These are phyloP conservation scores for Gymnopithys bicolor DNA, from an alignment of 2,797 vertebrate species.

Conservation along the genomic window DNA sequence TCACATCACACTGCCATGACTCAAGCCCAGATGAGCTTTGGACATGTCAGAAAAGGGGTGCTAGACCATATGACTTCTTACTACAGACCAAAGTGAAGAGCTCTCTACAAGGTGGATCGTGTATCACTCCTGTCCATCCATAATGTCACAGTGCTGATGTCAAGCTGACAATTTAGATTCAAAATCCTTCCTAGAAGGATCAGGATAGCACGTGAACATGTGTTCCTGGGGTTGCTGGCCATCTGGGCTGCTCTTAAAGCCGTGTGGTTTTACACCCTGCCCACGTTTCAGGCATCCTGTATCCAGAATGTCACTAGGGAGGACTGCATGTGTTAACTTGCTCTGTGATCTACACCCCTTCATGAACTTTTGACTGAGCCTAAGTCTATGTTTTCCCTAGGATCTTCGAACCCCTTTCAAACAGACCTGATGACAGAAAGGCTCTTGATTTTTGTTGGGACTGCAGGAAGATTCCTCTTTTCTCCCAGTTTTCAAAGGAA, in stretches of 20 bases:
- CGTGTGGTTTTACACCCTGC: constrained; percentile 41
- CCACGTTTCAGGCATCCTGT: constrained; percentile 8
- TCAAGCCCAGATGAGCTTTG: background rate
- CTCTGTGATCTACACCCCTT: constrained; percentile 8
- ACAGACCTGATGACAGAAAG: constrained; percentile 19
- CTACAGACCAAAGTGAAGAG: background rate
- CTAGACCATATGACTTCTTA: background rate
- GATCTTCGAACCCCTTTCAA: constrained; percentile 11
- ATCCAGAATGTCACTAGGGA: background rate
- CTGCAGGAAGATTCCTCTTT: background rate
- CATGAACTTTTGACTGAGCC: background rate
- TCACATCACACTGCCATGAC: background rate
- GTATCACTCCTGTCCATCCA: background rate
- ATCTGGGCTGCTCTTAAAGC: constrained; percentile 51
- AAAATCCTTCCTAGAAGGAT: constrained; percentile 57
- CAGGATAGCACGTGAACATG: background rate
- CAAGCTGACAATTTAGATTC: constrained; percentile 30
- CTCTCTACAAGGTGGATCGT: background rate
- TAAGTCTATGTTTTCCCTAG: background rate
- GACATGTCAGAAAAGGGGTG: background rate
- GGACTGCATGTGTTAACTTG: background rate
- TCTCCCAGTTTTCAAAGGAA: background rate
- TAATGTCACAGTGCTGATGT: background rate
- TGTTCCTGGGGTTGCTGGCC: constrained; percentile 37
- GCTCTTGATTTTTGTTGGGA: constrained; percentile 13